Evolutionary conservation across 2,797 vertebrate genomes (phyloP).

Genomic region (Okamejei kenojei): DNA sequence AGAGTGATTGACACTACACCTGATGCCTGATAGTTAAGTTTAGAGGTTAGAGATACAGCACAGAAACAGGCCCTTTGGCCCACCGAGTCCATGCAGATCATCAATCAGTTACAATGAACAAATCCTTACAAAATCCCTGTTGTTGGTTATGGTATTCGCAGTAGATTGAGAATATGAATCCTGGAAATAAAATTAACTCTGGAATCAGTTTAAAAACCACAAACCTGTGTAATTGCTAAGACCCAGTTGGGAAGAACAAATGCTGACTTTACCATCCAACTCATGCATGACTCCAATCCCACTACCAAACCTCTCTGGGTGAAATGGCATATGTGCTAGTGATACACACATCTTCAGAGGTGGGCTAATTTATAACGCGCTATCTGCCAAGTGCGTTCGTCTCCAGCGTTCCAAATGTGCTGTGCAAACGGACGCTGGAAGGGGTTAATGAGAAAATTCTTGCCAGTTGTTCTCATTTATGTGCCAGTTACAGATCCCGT

Average conservation of each 20-base stretch:
- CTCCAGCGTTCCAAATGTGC: background rate
- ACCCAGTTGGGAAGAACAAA: background rate
- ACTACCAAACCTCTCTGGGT: background rate
- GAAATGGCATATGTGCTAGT: background rate
- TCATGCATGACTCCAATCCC: background rate
- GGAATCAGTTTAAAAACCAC: background rate
- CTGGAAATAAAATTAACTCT: background rate
- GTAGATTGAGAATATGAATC: background rate
- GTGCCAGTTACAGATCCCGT: conserved; percentile 17
- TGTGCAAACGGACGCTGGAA: conserved; percentile 13
- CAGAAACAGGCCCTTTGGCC: too few species aligned
- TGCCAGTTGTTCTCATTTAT: conserved; percentile 31
- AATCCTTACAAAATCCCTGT: background rate
- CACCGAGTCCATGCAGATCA: too few species aligned
- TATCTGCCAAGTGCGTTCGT: background rate
- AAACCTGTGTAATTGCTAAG: background rate
- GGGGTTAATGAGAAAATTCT: conserved; percentile 22
- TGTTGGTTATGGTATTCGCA: too few species aligned
- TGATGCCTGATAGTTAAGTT: background rate
- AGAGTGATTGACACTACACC: background rate
- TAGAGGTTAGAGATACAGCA: too few species aligned
- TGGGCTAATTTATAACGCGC: background rate
- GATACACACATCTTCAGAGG: background rate
- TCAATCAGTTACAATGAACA: background rate
- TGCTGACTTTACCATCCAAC: too few species aligned